phyloP scores from a whole-genome alignment of 2,113 vertebrate genomes.

The Noturus placidus region DNA sequence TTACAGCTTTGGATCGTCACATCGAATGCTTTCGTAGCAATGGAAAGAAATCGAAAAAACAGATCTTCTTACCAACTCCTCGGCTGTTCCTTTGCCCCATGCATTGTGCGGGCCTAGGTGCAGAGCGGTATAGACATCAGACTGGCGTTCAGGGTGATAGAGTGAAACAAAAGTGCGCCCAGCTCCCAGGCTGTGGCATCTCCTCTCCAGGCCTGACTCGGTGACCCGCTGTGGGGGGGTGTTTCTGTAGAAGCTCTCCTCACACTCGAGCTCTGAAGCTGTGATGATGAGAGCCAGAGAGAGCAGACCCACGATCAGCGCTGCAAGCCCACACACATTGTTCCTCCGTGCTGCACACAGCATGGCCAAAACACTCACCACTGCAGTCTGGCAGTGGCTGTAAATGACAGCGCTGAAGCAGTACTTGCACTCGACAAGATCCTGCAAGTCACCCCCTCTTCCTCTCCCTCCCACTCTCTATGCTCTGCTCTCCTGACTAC shows the following conservation, averaged over 20 bases:
- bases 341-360: conserved; percentile 14
- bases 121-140: conserved; percentile 67
- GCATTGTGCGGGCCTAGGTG: conserved; percentile 57
- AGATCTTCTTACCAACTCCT: conserved; percentile 55
- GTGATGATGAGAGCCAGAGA: conserved; percentile 53
- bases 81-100: conserved; percentile 48
- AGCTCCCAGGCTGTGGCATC: conserved; percentile 65
- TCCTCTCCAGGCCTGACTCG: conserved; percentile 51
- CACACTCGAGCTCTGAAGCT: conserved; percentile 58
- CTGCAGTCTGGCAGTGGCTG: conserved; percentile 58
- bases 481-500: not conserved
- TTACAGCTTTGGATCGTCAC: not conserved
- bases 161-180: conserved; percentile 68
- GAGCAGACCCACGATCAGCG: conserved; percentile 62
- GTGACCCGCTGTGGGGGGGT: conserved; percentile 59
- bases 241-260: conserved; percentile 69
- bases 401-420: conserved; percentile 55
- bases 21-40: not conserved
- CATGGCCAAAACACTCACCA: conserved; percentile 52
- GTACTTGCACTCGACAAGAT: conserved; percentile 55
- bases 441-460: conserved; percentile 56
- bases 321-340: conserved; percentile 24
- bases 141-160: conserved; percentile 63
- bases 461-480: conserved; percentile 12
- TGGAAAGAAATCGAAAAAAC: not conserved